phyloP scores from a whole-genome alignment of 2,888 invertebrate genomes.

The Tinea trinotella region DNA sequence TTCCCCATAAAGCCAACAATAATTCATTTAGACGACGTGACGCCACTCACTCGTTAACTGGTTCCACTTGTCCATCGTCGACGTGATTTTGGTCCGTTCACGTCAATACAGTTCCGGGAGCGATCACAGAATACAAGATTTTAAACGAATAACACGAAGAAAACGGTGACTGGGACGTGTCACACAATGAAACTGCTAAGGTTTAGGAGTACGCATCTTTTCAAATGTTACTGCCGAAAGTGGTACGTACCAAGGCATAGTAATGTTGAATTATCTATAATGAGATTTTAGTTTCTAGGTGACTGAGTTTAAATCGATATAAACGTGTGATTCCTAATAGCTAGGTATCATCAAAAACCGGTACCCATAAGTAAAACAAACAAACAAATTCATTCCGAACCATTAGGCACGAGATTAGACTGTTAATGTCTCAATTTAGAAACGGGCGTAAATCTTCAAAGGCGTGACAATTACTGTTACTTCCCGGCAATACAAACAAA shows the following conservation, averaged over 20 bases:
- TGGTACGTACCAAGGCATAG: constrained; percentile 1
- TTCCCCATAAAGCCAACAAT: constrained; percentile 70
- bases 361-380: constrained; percentile 53
- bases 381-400: constrained; percentile 69
- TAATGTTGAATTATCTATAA: neutral
- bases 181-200: constrained; percentile 1
- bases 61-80: constrained; percentile 41
- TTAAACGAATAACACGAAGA: constrained; percentile 6
- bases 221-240: neutral
- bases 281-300: neutral
- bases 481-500: constrained; percentile 71
- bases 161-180: constrained; percentile 17
- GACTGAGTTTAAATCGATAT: constrained; percentile 12
- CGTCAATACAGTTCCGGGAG: constrained; percentile 31
- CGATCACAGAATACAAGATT: constrained; percentile 1
- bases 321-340: neutral
- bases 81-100: constrained; percentile 37
- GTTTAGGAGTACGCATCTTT: constrained; percentile 7
- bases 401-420: constrained; percentile 71
- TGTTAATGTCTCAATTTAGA: constrained; percentile 73
- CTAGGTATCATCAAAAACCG: constrained; percentile 32
- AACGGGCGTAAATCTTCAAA: constrained; percentile 72
- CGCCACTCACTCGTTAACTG: constrained; percentile 69
- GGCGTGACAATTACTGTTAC: constrained; percentile 73
- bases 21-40: constrained; percentile 72